Conservation (phyloP, 1,140 invertebrate species). For the Samia ricini region DNA sequence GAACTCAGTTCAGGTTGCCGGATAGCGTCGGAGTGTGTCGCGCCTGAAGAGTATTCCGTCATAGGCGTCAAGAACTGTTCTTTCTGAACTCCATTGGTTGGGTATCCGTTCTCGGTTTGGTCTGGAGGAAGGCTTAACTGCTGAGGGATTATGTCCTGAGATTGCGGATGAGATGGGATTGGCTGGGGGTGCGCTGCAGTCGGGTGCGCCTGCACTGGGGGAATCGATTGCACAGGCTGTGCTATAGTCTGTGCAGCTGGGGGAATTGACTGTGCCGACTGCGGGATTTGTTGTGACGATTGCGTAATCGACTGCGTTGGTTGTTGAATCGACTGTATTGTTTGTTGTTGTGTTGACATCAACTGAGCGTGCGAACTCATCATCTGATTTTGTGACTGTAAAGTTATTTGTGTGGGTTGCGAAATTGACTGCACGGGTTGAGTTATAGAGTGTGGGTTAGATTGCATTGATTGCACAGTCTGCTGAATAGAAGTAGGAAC, state of each 20-base stretch:
- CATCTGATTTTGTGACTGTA: not conserved
- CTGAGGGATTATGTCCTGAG: slow-evolving; percentile 39
- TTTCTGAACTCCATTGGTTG: slow-evolving; percentile 41
- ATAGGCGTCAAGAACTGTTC: slow-evolving; percentile 67
- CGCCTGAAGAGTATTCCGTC: slow-evolving; percentile 53
- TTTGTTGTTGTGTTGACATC: slow-evolving; percentile 8
- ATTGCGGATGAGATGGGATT: slow-evolving; percentile 9
- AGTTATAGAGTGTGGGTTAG: slow-evolving; percentile 14
- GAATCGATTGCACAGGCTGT: slow-evolving; percentile 12
- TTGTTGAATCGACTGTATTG: slow-evolving; percentile 13
- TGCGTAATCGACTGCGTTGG: slow-evolving; percentile 14
- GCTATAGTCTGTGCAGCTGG: slow-evolving; percentile 6
- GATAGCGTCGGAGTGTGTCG: slow-evolving; percentile 41
- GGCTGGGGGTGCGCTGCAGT: slow-evolving; percentile 16
- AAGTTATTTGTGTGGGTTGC: slow-evolving; percentile 19
- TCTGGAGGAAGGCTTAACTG: slow-evolving; percentile 49
- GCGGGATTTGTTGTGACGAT: slow-evolving; percentile 3
- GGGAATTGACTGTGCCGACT: slow-evolving; percentile 4
- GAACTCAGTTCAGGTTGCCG: slow-evolving; percentile 56
- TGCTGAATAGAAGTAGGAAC: not conserved
- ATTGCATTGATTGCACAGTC: not conserved
- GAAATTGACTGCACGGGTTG: slow-evolving; percentile 17
- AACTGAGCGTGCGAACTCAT: slow-evolving; percentile 1
- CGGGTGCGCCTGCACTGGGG: slow-evolving; percentile 7
- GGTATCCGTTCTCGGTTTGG: slow-evolving; percentile 34